These are phyloP conservation scores for Athripsodes cinereus DNA, from an alignment of 2,888 invertebrate species.

Conservation along the genomic window DNA sequence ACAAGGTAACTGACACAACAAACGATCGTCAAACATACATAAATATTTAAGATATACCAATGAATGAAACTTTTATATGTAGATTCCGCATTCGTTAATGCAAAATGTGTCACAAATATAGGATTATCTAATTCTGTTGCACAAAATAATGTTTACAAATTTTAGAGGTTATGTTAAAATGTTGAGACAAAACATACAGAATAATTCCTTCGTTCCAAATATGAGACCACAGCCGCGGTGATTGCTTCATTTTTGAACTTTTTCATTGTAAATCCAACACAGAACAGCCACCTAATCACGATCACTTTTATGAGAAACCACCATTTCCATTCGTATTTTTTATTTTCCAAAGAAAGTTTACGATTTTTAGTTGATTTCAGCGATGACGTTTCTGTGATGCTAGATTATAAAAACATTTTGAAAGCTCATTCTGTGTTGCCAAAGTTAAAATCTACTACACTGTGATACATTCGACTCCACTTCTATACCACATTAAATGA, in stretches of 20 bases:
- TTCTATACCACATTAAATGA: too few relatives aligned
- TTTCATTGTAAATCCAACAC: conserved; percentile 45
- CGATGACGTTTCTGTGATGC: conserved; percentile 12
- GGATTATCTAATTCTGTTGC: not conserved
- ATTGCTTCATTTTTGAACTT: conserved; percentile 61
- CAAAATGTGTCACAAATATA: too few relatives aligned
- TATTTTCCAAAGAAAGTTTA: conserved; percentile 11
- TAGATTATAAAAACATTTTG: not conserved
- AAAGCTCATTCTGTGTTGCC: not conserved
- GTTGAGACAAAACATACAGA: conserved; percentile 40
- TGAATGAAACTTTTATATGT: too few relatives aligned
- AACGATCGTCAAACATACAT: conserved; percentile 6
- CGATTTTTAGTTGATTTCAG: conserved; percentile 7
- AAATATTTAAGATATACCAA: not conserved
- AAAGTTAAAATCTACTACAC: too few relatives aligned
- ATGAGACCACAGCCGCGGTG: conserved; percentile 59
- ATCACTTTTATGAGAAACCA: conserved; percentile 23
- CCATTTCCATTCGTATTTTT: conserved; percentile 24
- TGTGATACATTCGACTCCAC: too few relatives aligned
- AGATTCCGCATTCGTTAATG: too few relatives aligned
- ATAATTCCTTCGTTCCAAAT: conserved; percentile 64
- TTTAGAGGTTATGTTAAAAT: conserved; percentile 13
- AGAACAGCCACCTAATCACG: not conserved
- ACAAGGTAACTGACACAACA: conserved; percentile 14
- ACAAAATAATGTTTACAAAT: not conserved